Conservation (phyloP, 2,888 invertebrate species). For the Parascotia fuliginaria region DNA sequence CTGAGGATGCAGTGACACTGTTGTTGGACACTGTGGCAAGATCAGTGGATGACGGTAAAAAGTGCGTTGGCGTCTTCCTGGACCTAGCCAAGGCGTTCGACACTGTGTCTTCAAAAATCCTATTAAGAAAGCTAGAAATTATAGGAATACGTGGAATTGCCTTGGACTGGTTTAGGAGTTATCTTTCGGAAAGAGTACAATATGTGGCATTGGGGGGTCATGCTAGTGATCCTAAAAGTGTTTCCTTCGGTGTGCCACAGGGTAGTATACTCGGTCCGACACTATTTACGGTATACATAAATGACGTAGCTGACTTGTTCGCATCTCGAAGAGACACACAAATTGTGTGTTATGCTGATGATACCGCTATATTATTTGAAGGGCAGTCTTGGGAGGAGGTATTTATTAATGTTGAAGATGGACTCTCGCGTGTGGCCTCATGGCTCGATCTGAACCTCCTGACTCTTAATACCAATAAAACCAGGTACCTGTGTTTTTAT, state of each 20-base stretch:
- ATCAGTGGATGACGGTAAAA: not conserved
- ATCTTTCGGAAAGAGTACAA: not conserved
- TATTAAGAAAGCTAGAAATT: conserved; percentile 3
- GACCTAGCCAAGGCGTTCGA: not conserved
- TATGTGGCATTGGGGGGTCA: not conserved
- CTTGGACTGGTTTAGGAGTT: conserved; percentile 2
- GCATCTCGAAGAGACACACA: no score
- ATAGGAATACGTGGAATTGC: conserved; percentile 5
- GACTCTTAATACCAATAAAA: no score
- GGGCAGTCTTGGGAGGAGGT: no score
- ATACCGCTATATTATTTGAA: no score
- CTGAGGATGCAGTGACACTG: not conserved
- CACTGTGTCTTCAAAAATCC: not conserved
- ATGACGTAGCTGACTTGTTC: not conserved
- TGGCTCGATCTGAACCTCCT: no score
- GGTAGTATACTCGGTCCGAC: conserved; percentile 11
- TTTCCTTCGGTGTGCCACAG: conserved; percentile 12
- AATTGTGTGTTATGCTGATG: no score
- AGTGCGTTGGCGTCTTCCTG: not conserved
- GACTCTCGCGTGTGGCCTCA: no score
- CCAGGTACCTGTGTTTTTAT: no score
- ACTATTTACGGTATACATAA: conserved; percentile 6
- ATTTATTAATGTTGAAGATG: no score
- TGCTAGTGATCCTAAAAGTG: not conserved
- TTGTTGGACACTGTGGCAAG: not conserved